Conservation (phyloP, 2,888 invertebrate species). For the Drosophila histrio region DNA sequence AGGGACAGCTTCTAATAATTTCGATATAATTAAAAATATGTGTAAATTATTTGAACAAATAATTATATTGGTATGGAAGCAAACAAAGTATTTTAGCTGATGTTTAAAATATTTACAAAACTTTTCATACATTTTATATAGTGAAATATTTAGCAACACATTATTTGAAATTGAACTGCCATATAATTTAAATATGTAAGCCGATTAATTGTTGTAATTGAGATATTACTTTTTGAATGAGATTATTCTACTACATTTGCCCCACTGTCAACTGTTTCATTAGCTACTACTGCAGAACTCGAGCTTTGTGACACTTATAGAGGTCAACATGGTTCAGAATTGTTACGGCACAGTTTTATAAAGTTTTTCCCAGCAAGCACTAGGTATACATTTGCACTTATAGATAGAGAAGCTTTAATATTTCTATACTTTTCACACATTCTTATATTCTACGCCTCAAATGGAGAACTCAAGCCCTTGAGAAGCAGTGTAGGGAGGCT, state of each 20-base stretch:
- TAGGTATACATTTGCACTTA: neutral
- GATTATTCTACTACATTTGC: neutral
- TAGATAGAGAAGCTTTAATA: slow-evolving; percentile 38
- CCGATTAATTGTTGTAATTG: neutral
- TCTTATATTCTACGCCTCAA: slow-evolving; percentile 8
- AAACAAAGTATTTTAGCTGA: neutral
- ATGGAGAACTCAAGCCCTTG: neutral
- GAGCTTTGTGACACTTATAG: slow-evolving; percentile 77
- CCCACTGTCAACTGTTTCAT: slow-evolving; percentile 59
- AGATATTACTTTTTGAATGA: neutral
- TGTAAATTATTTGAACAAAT: neutral
- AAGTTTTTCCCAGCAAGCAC: slow-evolving; percentile 21
- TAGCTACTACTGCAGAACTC: no score
- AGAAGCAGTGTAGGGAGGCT: neutral
- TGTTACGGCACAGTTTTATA: slow-evolving; percentile 5
- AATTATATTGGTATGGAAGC: neutral
- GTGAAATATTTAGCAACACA: neutral
- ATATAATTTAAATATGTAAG: neutral
- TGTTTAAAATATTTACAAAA: neutral
- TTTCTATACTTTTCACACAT: slow-evolving; percentile 49
- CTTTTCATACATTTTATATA: neutral
- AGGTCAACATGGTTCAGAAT: slow-evolving; percentile 48
- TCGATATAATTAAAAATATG: neutral
- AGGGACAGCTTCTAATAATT: no score
- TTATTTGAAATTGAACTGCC: neutral